Evolutionary conservation across 1,140 invertebrate species (phyloP).

Genomic region (Bombus confusus): DNA sequence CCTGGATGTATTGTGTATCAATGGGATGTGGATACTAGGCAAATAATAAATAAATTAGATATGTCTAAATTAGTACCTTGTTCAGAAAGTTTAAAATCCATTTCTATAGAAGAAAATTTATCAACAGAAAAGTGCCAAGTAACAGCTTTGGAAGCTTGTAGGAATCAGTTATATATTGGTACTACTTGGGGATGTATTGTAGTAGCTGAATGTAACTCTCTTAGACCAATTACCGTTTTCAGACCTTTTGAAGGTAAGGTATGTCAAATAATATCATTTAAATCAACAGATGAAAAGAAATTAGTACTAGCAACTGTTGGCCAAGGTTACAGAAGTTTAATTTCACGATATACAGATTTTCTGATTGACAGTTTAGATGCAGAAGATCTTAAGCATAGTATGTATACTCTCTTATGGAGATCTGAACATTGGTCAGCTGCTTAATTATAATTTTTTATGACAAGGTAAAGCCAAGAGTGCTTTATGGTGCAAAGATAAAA

Average conservation of each 20-base stretch:
- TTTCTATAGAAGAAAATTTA: conserved; percentile 94
- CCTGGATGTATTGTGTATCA: conserved; percentile 92
- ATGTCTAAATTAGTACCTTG: conserved; percentile 96
- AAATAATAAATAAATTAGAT: conserved; percentile 91
- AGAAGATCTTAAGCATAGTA: conserved; percentile 84
- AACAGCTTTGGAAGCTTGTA: conserved; percentile 88
- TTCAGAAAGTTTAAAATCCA: conserved; percentile 95
- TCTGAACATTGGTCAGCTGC: conserved; percentile 88
- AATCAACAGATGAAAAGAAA: conserved; percentile 79
- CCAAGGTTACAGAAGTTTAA: conserved; percentile 91
- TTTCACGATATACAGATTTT: conserved; percentile 87
- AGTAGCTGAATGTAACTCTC: conserved; percentile 90
- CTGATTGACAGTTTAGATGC: conserved; percentile 77
- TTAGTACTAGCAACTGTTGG: conserved; percentile 90
- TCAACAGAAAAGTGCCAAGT: conserved; percentile 92
- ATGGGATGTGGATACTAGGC: conserved; percentile 87
- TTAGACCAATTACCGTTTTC: conserved; percentile 94
- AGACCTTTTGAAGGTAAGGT: conserved; percentile 94
- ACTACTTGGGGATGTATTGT: conserved; percentile 96
- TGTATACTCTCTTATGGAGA: conserved; percentile 88
- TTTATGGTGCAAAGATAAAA: conserved; percentile 57
- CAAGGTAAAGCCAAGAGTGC: conserved; percentile 50
- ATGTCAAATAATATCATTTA: conserved; percentile 78
- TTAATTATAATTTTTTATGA: conserved; percentile 68
- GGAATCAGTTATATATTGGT: conserved; percentile 91